Base-by-base conservation (phyloP, 2,888 invertebrate genomes). In the Biston stratarius region DNA sequence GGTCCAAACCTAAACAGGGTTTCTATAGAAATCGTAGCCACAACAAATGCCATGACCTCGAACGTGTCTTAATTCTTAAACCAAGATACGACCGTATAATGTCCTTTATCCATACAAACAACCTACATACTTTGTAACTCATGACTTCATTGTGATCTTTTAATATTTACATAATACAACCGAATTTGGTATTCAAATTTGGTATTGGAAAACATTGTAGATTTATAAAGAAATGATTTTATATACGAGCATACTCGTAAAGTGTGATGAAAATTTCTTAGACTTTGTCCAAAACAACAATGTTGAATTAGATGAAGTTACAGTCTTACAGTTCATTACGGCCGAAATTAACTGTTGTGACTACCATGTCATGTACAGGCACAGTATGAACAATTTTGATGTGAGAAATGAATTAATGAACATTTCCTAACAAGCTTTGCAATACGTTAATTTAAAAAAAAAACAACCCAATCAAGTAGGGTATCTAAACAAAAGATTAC, bases 31-130 rank as follows among this genome's bases (percentile, higher is more conserved):
- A 61, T 61, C 40, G 51, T 44, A 57, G 14, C 42, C 61, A 67
- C 61, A 61, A 61, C 64, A 64, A 51, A 51, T 33, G 11, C 51
- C 9, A 52, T 67, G 59, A 48, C 67, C 67, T 69, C 59, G 62
- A 45, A 53, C 52, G 59, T 56, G 45, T 51, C 51, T 38, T 38
- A 55, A 48, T 57, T 78, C 73, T 77, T 76, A 75, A 80, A 80
- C 72, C 73, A 73, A 74, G 74, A 75, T 53, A 24, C 8, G 8
- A 14, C 15, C n/a, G n/a, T 33, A 34, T n/a, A 34, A 48, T 48
- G 58, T 64, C 38, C 55, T 56, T 62, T 70, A 42, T 38, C 53
- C 24, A n/a, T 47, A 66, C 60, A 47, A 62, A 55, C 53, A 52
- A 51, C 40, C 10, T 15, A 15, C 40, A 8, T 51, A 51, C 36